Percentiles rank a stretch among this genome's conserved stretches.
Evolutionary conservation across 23 tunicate genomes (phyloP).

Genomic region (Diplosoma virens): DNA sequence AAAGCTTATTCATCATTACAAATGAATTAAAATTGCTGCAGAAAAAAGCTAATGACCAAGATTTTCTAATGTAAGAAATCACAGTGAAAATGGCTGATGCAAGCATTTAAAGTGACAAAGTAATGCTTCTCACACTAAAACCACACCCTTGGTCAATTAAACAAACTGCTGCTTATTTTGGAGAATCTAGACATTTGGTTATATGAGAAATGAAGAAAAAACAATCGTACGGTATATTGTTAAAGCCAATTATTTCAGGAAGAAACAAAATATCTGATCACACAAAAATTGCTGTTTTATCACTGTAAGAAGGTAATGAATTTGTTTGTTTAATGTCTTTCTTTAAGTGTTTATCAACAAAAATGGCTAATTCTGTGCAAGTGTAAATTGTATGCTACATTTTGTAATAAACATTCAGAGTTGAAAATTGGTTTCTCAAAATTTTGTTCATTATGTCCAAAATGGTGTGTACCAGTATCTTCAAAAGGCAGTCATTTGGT

Average conservation of each 20-base stretch:
- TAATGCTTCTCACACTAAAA: background rate
- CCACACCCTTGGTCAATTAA: conserved; percentile 3
- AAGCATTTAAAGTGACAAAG: background rate
- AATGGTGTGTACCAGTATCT: conserved; percentile 1
- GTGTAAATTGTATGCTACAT: background rate
- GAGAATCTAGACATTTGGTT: conserved; percentile 11
- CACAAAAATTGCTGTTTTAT: background rate
- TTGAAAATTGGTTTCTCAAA: background rate
- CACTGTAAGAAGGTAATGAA: background rate
- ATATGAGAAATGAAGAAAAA: background rate
- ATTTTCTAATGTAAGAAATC: background rate
- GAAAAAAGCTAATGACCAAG: conserved; percentile 6
- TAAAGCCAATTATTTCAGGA: background rate
- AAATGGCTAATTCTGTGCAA: conserved; percentile 9
- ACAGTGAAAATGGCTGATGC: background rate
- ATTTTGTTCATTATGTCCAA: conserved; percentile 3
- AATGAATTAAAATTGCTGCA: background rate
- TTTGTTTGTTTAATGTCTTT: background rate
- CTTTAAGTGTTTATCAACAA: background rate
- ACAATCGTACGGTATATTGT: conserved; percentile 2
- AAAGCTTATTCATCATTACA: background rate
- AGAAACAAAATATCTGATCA: conserved; percentile 10
- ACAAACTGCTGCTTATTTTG: conserved; percentile 11
- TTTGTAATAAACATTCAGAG: background rate
- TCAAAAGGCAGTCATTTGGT: conserved; percentile 5